Evolutionary conservation across 2,113 vertebrate genomes (phyloP).

Genomic region (Caretta caretta): DNA sequence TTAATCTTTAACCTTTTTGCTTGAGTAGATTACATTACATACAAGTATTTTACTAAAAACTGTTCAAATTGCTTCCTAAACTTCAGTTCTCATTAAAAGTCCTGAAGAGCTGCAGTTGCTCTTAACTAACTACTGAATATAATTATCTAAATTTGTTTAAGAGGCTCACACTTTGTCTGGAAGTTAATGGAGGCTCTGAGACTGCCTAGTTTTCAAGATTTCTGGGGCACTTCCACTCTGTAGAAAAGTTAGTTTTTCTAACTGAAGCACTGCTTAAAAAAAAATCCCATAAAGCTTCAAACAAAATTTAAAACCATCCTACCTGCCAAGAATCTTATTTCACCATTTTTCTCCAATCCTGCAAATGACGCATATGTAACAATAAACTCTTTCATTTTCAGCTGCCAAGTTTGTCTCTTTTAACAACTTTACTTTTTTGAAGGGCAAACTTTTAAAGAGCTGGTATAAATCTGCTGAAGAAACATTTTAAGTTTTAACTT

Average conservation of each 20-base stretch:
- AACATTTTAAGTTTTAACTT: neutral
- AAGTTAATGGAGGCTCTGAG: conserved; percentile 10
- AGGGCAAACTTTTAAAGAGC: conserved; percentile 23
- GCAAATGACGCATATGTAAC: conserved; percentile 51
- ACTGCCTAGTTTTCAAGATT: conserved; percentile 37
- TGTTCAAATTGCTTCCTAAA: neutral
- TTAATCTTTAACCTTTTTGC: neutral
- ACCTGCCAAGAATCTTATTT: conserved; percentile 59
- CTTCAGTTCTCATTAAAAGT: neutral
- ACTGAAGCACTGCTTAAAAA: conserved; percentile 37
- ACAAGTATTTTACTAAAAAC: neutral
- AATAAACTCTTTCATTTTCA: conserved; percentile 50
- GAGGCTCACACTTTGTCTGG: neutral
- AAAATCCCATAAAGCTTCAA: conserved; percentile 22
- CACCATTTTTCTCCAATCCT: conserved; percentile 56
- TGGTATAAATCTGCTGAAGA: conserved; percentile 4
- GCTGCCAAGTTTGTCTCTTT: conserved; percentile 22
- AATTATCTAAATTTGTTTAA: neutral
- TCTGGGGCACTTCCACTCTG: conserved; percentile 50
- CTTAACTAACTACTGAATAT: neutral
- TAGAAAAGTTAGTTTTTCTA: conserved; percentile 57
- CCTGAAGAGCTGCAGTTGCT: neutral
- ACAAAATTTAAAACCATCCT: conserved; percentile 65
- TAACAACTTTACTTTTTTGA: conserved; percentile 28
- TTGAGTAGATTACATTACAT: neutral